Conservation (phyloP, 2,888 invertebrate species). For the Ochropleura leucogaster region DNA sequence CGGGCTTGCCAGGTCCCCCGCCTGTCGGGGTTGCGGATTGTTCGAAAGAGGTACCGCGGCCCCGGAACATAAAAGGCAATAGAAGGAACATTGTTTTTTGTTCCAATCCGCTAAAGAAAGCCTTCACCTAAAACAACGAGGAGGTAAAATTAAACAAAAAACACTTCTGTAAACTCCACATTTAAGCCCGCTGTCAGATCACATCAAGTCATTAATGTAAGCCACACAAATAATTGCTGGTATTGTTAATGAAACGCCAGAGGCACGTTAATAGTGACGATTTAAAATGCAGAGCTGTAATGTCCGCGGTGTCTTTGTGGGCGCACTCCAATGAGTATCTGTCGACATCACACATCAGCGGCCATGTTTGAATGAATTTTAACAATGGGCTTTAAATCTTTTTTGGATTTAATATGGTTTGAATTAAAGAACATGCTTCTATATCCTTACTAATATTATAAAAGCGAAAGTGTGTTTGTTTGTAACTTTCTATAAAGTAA, state of each 20-base stretch:
- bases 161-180: background rate
- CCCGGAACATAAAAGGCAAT: too few relatives aligned
- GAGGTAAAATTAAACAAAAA: constrained; percentile 6
- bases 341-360: constrained; percentile 2
- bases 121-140: background rate
- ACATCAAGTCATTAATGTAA: constrained; percentile 1
- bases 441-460: too few relatives aligned
- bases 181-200: background rate
- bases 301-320: constrained; percentile 8
- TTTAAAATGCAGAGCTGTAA: constrained; percentile 22
- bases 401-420: background rate
- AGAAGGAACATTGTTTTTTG: too few relatives aligned
- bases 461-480: too few relatives aligned
- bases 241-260: constrained; percentile 17
- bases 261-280: constrained; percentile 8
- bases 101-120: too few relatives aligned
- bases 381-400: constrained; percentile 10
- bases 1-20: too few relatives aligned
- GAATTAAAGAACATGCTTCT: too few relatives aligned
- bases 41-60: too few relatives aligned
- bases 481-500: background rate
- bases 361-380: constrained; percentile 33
- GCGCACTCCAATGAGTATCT: constrained; percentile 14
- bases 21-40: too few relatives aligned
- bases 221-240: constrained; percentile 38